Conservation (phyloP, 2,888 invertebrate species). For the Leucophenga maculata region DNA sequence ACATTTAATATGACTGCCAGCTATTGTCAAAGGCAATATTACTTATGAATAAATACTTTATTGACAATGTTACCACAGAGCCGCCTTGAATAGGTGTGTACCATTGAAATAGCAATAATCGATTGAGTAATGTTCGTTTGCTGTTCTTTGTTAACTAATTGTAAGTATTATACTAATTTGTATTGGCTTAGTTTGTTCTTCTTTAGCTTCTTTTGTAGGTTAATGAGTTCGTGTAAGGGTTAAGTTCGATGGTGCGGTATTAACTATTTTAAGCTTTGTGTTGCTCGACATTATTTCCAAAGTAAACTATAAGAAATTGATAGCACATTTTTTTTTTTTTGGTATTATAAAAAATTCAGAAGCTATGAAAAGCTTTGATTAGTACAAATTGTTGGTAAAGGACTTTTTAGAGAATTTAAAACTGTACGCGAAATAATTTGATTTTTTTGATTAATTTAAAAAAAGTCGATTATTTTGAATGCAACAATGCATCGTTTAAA, state of each 20-base stretch:
- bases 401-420: no score
- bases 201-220: conserved; percentile 9
- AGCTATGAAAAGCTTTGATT: no score
- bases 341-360: conserved; percentile 33
- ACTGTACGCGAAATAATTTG: no score
- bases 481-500: no score
- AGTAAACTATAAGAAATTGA: no score
- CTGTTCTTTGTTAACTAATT: conserved; percentile 44
- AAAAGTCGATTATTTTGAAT: no score
- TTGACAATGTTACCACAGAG: background rate
- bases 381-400: no score
- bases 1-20: conserved; percentile 57
- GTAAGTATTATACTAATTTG: conserved; percentile 37
- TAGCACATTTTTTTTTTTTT: no score
- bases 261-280: background rate
- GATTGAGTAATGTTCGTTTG: conserved; percentile 53
- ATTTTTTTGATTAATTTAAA: no score
- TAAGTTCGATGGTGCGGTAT: conserved; percentile 12
- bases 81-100: background rate
- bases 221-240: conserved; percentile 41
- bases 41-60: background rate
- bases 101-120: conserved; percentile 57
- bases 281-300: no score
- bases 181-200: conserved; percentile 11
- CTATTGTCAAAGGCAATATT: background rate